Base-by-base conservation (phyloP, 1,140 invertebrate species). In the Drosophila leontia region DNA sequence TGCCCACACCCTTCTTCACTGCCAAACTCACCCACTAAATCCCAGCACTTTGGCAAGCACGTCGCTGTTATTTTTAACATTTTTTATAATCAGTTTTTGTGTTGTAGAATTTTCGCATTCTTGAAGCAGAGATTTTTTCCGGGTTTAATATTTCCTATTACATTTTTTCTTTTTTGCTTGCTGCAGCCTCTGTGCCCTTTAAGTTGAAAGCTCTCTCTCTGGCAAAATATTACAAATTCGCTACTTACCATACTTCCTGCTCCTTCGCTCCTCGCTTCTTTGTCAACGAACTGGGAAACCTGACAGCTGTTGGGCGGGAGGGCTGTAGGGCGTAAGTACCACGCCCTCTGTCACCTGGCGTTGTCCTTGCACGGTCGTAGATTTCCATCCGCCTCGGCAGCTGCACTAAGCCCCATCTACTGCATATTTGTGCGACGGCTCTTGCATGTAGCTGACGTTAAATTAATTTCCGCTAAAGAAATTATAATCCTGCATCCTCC, bases 381-480 rank as follows among this genome's bases (percentile, higher is more conserved):
- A 79, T 86, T 79, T 63, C 62, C 75, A 59, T 45, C 62, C 61
- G 48, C 50, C 72, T 32, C 42, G 58, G 34, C 48, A 68, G 26
- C 58, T 64, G 61, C 67, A 64, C 68, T 88, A 84, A 88, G 84
- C 78, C 70, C 50, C 55, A n/a, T 55, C 81, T 90, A 88, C 90
- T 88, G 85, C 84, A 90, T 90, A 81, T 84, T 88, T 88, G 78
- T 84, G 81, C 77, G 67, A 78, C 53, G 61, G 78, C 77, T 81
- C 65, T 84, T 78, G 72, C 72, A 64, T 80, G 69, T 75, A 50
- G 85, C 77, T 84, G 85, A 84, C 85, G 81, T 84, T 88, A 88
- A 88, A 88, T 88, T 90, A 88, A 88, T 88, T 90, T 88, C 78
- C 78, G 65, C 59, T 58, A 60, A 78, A 90, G 77, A 84, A 88